A percentile compares a stretch with the other conserved stretches of the same genome.
These are phyloP conservation scores for Enteromius argenteus DNA, from an alignment of 2,797 vertebrate genomes.

Conservation along the genomic window DNA sequence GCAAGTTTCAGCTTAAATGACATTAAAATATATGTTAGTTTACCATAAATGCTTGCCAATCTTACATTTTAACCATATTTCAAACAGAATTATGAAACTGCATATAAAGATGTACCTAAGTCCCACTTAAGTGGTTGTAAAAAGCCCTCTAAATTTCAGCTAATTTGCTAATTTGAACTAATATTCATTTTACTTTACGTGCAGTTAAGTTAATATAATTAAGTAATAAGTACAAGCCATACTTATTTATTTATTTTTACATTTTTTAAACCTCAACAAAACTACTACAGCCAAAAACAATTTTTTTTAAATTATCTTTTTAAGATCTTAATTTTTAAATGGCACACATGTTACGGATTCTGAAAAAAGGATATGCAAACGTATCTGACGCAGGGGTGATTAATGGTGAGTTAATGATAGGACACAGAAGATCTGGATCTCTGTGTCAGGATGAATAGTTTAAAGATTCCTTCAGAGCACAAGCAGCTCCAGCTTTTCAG, in stretches of 20 bases:
- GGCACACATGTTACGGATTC: not conserved
- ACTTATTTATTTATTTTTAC: no score
- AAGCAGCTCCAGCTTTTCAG: conserved; percentile 23
- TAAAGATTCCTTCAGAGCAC: conserved; percentile 54
- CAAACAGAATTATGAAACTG: not conserved
- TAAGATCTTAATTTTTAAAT: not conserved
- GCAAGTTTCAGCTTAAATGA: not conserved
- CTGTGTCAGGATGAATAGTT: conserved; percentile 52
- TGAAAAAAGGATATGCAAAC: not conserved
- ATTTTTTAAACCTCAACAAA: not conserved
- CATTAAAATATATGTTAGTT: not conserved
- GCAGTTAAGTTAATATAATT: not conserved
- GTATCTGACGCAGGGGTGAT: not conserved
- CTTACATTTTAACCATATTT: not conserved
- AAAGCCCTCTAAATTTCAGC: not conserved
- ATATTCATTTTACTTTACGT: no score
- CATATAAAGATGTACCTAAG: not conserved
- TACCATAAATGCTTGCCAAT: not conserved
- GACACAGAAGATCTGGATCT: conserved; percentile 57
- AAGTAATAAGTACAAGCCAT: not conserved
- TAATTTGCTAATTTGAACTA: not conserved
- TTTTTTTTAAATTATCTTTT: not conserved
- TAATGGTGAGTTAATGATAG: conserved; percentile 47
- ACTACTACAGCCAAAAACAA: not conserved
- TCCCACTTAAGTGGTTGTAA: not conserved